These are phyloP conservation scores for Tachina fera DNA, from an alignment of 2,888 invertebrate species.

Conservation along the genomic window DNA sequence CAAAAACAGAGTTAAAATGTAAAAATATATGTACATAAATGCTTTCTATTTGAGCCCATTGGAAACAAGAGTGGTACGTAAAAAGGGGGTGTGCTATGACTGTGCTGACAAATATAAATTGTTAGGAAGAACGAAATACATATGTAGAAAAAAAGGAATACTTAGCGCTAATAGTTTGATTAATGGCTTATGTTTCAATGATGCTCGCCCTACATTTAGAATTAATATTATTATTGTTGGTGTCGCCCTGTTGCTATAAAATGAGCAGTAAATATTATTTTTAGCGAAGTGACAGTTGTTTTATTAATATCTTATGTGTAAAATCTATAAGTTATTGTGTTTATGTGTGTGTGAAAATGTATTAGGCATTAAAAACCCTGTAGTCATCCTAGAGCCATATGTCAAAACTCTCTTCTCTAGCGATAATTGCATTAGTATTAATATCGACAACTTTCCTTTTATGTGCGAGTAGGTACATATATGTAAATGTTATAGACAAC, in stretches of 20 bases:
- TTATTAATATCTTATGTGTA: no score
- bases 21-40: slow-evolving; percentile 65
- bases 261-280: slow-evolving; percentile 69
- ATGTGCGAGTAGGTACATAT: no score
- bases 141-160: slow-evolving; percentile 7
- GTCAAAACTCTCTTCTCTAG: no score
- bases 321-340: no score
- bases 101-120: slow-evolving; percentile 71
- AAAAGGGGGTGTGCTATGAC: slow-evolving; percentile 77
- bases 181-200: slow-evolving; percentile 78
- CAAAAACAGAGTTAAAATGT: slow-evolving; percentile 36
- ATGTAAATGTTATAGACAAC: no score
- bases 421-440: no score
- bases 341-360: no score
- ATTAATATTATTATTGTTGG: slow-evolving; percentile 34
- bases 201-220: slow-evolving; percentile 59
- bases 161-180: slow-evolving; percentile 83
- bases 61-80: slow-evolving; percentile 17
- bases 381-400: no score
- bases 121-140: slow-evolving; percentile 51
- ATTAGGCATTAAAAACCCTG: no score
- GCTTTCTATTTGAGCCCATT: slow-evolving; percentile 48
- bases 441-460: no score
- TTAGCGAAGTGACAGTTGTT: no score
- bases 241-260: slow-evolving; percentile 70